These are phyloP conservation scores for Calyptomena viridis DNA, from an alignment of 2,113 vertebrate genomes.

Conservation along the genomic window DNA sequence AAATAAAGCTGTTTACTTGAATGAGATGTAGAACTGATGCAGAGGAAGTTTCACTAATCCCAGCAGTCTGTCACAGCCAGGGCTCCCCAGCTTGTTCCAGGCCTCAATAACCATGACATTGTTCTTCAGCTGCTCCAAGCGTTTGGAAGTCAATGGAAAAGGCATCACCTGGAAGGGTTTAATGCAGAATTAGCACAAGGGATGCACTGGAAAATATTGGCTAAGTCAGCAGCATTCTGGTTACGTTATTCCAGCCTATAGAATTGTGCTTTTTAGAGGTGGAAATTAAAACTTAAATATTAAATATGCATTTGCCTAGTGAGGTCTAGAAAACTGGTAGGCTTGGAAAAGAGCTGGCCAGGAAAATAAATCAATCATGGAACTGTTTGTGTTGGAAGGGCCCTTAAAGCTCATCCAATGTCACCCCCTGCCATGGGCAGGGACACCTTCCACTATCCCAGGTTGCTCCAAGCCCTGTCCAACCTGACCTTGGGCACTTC, in stretches of 20 bases:
- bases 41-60: slow-evolving; percentile 93
- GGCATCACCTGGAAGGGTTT: slow-evolving; percentile 82
- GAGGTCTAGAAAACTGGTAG: not conserved
- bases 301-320: not conserved
- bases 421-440: not conserved
- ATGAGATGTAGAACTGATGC: slow-evolving; percentile 97
- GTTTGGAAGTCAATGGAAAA: slow-evolving; percentile 79
- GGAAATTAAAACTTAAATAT: not conserved
- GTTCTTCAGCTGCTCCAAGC: slow-evolving; percentile 89
- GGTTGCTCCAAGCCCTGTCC: not conserved
- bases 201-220: not conserved
- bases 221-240: not conserved
- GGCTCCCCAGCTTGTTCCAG: slow-evolving; percentile 83
- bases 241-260: not conserved
- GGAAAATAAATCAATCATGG: not conserved
- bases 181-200: not conserved
- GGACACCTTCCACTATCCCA: not conserved
- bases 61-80: slow-evolving; percentile 81
- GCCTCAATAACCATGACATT: slow-evolving; percentile 94
- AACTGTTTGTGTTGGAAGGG: not conserved
- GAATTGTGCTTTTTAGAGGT: rapidly evolving
- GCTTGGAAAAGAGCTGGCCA: not conserved
- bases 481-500: not conserved
- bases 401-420: not conserved
- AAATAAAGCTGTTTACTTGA: slow-evolving; percentile 77